Base-by-base conservation (phyloP, 2,797 vertebrate species). In the Tenualosa thibaudeaui region DNA sequence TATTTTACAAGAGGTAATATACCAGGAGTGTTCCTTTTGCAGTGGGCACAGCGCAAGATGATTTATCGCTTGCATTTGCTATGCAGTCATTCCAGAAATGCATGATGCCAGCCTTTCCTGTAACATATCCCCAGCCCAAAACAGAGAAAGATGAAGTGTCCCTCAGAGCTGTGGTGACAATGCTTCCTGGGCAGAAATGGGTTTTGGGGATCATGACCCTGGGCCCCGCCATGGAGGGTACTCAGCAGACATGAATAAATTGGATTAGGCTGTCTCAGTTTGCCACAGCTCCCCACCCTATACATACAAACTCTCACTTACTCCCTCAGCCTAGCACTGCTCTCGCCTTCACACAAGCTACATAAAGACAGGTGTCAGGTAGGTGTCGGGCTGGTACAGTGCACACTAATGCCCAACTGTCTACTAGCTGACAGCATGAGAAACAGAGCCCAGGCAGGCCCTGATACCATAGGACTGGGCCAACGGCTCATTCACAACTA, bases 131-230 rank as follows among this genome's bases (percentile, higher is more conserved):
- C 19, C 5, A 8, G 10, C 43, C 13, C 24, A 6, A 51, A 31
- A 40, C 9, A 12, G 49, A 46, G 46, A 22, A 75, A 46, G 58
- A 81, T 26, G 46, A 49, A n/a, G 71, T 43, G 81, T 12, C 5
- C 51, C 50, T 6, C 54, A 75, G 46, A 37, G 5, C 37, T 40
- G 83, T 43, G 62, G 43, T 85, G 60, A 85, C 68, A 53, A 81
- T 51, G 84, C 75, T 60, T 54, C 82, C 37, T 51, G 81, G 71
- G 24, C 56, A 71, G 78, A 83, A 26, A 83, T 17, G 78, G 43
- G 86, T 86, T 86, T 82, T 84, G 54, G 82, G 56, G 22, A 71
- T 78, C 40, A 22, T 40, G 19, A 17, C 71, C 37, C 7, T 43
- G 40, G 17, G 40, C 71, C 37, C 7, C 40, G 7, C 71, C 19